Percentiles rank a stretch among this genome's conserved stretches.
These are phyloP conservation scores for Drosophila barbarae DNA, from an alignment of 2,888 invertebrate species.

Conservation along the genomic window DNA sequence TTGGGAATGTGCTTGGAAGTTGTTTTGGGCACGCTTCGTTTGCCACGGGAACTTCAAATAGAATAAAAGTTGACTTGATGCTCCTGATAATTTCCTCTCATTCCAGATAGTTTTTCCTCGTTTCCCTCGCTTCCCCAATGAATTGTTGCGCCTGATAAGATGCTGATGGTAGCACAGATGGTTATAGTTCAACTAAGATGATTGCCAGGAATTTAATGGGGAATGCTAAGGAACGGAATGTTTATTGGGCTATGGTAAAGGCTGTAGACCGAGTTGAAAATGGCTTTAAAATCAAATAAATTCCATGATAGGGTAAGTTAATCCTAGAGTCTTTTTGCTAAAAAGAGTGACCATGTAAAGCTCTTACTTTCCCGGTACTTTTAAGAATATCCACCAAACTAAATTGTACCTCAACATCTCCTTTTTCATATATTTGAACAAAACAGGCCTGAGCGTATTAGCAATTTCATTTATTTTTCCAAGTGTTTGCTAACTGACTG, in stretches of 20 bases:
- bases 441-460: neutral
- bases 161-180: slow-evolving; percentile 12
- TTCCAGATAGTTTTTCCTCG: slow-evolving; percentile 10
- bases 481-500: slow-evolving; percentile 19
- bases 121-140: neutral
- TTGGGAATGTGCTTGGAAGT: slow-evolving; percentile 57
- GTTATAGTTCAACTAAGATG: slow-evolving; percentile 11
- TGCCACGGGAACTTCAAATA: slow-evolving; percentile 57
- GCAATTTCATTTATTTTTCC: neutral
- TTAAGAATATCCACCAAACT: neutral
- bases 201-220: slow-evolving; percentile 9
- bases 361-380: neutral
- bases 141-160: slow-evolving; percentile 16
- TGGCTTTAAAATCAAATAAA: neutral
- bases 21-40: slow-evolving; percentile 62
- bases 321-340: neutral
- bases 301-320: neutral
- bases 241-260: neutral
- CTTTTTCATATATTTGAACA: neutral
- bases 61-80: slow-evolving; percentile 52
- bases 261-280: too few species aligned
- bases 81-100: slow-evolving; percentile 38
- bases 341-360: neutral
- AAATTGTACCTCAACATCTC: neutral
- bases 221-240: neutral